These are phyloP conservation scores for Buphagus erythrorhynchus DNA, from an alignment of 2,797 vertebrate genomes.

Conservation along the genomic window DNA sequence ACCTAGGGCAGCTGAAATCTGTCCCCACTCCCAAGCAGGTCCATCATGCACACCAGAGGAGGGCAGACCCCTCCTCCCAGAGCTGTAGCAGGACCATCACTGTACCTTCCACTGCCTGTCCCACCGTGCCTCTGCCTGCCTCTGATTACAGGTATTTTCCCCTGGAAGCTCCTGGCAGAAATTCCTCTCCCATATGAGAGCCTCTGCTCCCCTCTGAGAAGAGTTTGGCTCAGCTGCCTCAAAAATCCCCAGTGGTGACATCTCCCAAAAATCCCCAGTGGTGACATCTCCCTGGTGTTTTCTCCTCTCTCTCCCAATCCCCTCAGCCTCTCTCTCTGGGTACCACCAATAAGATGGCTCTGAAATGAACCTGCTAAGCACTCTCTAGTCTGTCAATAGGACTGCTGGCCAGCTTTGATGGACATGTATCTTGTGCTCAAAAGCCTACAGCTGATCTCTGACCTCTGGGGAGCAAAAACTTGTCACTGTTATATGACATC, in stretches of 20 bases:
- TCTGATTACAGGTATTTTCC: not conserved
- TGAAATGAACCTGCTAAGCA: not conserved
- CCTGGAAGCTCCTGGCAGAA: not conserved
- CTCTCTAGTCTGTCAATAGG: not conserved
- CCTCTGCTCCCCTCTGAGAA: not conserved
- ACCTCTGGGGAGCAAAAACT: not conserved
- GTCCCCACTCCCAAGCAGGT: not conserved
- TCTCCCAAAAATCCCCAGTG: rapidly evolving
- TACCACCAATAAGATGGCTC: no score
- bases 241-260: rapidly evolving
- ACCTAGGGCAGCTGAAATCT: not conserved
- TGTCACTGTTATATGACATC: not conserved
- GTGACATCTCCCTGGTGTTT: not conserved
- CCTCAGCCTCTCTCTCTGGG: no score
- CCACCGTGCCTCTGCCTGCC: rapidly evolving
- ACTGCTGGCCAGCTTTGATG: not conserved
- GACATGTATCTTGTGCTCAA: not conserved
- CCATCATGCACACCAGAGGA: not conserved
- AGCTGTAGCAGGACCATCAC: rapidly evolving
- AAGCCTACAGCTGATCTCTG: not conserved
- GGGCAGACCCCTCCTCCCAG: not conserved
- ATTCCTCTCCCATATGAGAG: not conserved
- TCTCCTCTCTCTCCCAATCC: not conserved
- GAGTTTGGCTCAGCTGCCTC: not conserved
- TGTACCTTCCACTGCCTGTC: not conserved